A percentile compares a stretch with the other conserved stretches of the same genome.
These are phyloP conservation scores for Gymnarchus niloticus DNA, from an alignment of 2,113 vertebrate species.

Conservation along the genomic window DNA sequence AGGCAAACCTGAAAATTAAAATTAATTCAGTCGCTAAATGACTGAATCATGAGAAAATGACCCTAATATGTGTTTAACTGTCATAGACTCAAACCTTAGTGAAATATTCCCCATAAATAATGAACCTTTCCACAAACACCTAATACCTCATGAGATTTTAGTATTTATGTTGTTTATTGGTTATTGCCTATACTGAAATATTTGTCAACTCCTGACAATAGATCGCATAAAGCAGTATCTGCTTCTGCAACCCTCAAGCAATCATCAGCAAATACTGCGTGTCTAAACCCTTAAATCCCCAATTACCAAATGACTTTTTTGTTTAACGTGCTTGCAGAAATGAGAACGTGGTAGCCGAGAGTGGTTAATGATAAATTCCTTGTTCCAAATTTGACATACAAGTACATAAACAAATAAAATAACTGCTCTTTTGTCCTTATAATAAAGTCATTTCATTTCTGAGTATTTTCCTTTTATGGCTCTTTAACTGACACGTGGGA, in stretches of 20 bases:
- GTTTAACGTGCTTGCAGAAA: not conserved
- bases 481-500: not conserved
- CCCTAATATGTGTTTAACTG: no score
- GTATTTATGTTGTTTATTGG: not conserved
- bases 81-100: not conserved
- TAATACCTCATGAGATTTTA: not conserved
- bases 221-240: not conserved
- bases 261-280: not conserved
- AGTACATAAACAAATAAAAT: not conserved
- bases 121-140: not conserved
- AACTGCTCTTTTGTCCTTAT: not conserved
- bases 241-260: not conserved
- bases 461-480: not conserved
- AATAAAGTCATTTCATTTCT: not conserved
- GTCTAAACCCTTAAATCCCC: not conserved
- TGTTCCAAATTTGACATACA: not conserved
- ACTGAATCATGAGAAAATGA: not conserved
- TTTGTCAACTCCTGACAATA: not conserved
- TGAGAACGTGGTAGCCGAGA: not conserved
- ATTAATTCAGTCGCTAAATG: not conserved
- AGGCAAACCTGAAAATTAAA: not conserved
- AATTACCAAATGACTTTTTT: not conserved
- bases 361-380: not conserved
- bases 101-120: not conserved
- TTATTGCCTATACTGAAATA: not conserved